These are phyloP conservation scores for Galleria mellonella DNA, from an alignment of 1,140 invertebrate genomes.

Conservation along the genomic window DNA sequence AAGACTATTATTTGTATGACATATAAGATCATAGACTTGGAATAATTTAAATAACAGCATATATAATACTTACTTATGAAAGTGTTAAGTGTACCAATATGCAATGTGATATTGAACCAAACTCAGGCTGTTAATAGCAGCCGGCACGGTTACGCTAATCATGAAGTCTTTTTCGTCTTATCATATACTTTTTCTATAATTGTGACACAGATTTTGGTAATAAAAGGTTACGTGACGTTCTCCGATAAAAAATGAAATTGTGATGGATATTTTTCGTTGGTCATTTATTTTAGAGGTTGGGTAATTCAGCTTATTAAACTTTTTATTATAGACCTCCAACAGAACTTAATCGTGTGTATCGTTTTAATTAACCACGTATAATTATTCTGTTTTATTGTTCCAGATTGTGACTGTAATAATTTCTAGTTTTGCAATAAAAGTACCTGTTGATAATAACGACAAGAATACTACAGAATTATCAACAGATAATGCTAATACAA, in stretches of 20 bases:
- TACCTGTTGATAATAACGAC: conserved; percentile 34
- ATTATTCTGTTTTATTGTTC: conserved; percentile 15
- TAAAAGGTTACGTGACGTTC: conserved; percentile 38
- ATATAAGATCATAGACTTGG: too few species aligned
- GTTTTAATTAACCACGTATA: too few species aligned
- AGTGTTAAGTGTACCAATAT: too few species aligned
- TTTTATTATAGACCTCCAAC: neutral
- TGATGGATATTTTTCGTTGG: neutral
- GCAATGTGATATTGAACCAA: too few species aligned
- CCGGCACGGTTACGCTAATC: too few species aligned
- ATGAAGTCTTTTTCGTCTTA: too few species aligned
- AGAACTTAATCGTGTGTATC: too few species aligned
- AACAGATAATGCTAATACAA: conserved; percentile 11
- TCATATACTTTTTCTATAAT: conserved; percentile 12
- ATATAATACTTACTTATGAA: too few species aligned
- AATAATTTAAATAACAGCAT: too few species aligned
- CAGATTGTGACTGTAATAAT: conserved; percentile 32
- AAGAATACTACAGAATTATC: conserved; percentile 12
- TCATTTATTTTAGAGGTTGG: neutral
- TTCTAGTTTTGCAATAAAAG: conserved; percentile 35
- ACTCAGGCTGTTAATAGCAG: too few species aligned
- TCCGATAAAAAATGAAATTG: neutral
- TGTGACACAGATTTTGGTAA: conserved; percentile 47
- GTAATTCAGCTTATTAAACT: neutral
- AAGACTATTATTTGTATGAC: too few species aligned